Evolutionary conservation across 2,888 invertebrate genomes (phyloP), one percentile per base, ranked within the genome.

Genomic region (Spisula solida): DNA sequence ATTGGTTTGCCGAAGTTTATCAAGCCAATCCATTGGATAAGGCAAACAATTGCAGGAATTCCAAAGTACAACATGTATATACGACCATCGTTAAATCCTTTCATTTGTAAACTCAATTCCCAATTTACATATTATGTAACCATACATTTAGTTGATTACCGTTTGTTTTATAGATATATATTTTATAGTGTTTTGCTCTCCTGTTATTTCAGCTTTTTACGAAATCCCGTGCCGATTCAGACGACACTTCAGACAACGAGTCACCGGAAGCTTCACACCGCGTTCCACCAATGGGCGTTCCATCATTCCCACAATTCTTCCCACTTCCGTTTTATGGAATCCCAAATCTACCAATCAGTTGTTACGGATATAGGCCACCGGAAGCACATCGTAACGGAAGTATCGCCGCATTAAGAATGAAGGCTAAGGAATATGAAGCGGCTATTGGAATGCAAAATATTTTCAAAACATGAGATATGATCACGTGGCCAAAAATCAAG

Each of bases 381-480:
- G 92, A 89, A 88, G 91, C 88, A 16, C 92, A 90, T 86, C 82
- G 93, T 56, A 92, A 92, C 51, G 94, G 93, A 87, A 94, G 94
- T 89, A 94, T 95, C 66, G 92, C 93, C 4, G 85, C 93, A n/a
- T 88, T 95, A n/a, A 89, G 94, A 86, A 82, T 93, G 89, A 95
- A 94, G 88, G 94, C 94, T 16, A 84, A 94, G 12, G 94, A 94
- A 75, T 94, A 95, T 88, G 94, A 94, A 84, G 94, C 94, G 0
- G 94, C 94, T 0, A 79, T 94, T 60, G 94, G 93, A 47, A 94
- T 94, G 94, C 91, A 94, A 79, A 91, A 92, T 75, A 81, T 93
- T 48, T 94, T 92, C 56, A 94, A 94, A 91, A 94, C 91, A 87
- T 86, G 55, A 85, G 18, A 34, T 66, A 8, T 66, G 60, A 66